A percentile compares a stretch with the other conserved stretches of the same genome.
Evolutionary conservation across 2,113 vertebrate species (phyloP).

Genomic region (Phalacrocorax pelagicus): DNA sequence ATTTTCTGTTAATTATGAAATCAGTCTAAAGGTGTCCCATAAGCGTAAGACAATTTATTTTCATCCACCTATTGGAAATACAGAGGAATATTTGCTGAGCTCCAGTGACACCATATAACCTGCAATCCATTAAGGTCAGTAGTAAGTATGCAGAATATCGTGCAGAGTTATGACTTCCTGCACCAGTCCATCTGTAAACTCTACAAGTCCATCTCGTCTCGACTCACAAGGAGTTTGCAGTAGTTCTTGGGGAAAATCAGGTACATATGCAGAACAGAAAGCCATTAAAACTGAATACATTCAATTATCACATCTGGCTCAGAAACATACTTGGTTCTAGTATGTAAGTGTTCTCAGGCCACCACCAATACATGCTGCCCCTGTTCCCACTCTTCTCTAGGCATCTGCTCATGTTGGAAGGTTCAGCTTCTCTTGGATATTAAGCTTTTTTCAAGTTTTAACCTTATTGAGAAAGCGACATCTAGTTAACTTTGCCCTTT

Average conservation of each 20-base stretch:
- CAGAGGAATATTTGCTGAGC: not conserved
- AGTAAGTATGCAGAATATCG: not conserved
- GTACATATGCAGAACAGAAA: not conserved
- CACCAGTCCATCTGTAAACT: not conserved
- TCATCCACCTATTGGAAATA: not conserved
- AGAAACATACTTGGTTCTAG: not conserved
- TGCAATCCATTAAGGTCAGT: not conserved
- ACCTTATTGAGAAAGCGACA: not conserved
- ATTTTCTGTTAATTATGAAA: not conserved
- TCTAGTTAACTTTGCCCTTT: not conserved
- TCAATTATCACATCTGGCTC: not conserved
- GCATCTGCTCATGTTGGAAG: not conserved
- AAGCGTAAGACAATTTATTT: not conserved
- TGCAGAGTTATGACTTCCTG: not conserved
- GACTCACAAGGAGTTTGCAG: not conserved
- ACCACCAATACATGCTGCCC: not conserved
- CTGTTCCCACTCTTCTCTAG: not conserved
- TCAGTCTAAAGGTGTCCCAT: not conserved
- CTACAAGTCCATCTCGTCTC: not conserved
- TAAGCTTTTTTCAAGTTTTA: not conserved
- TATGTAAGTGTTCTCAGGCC: too few species aligned
- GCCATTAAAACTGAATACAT: not conserved
- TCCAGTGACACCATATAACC: not conserved
- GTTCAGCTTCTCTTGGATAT: not conserved
- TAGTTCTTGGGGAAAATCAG: not conserved